These are phyloP conservation scores for Myopa testacea DNA, from an alignment of 2,888 invertebrate genomes.

Conservation along the genomic window DNA sequence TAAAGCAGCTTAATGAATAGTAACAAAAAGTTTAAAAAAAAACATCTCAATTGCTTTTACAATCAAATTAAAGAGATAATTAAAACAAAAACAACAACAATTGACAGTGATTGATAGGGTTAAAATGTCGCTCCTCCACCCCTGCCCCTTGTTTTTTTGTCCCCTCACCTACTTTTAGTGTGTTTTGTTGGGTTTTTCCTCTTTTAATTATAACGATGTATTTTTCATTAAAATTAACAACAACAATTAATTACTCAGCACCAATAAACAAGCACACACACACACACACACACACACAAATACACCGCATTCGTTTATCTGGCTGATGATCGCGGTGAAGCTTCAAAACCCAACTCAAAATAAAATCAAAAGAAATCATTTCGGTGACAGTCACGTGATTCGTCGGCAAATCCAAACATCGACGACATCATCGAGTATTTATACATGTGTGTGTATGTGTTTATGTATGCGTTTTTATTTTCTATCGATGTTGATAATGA, in stretches of 20 bases:
- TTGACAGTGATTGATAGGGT: too few species aligned
- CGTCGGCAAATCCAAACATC: neutral
- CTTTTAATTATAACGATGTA: neutral
- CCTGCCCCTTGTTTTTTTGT: too few species aligned
- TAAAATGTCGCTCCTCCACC: too few species aligned
- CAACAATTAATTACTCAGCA: neutral
- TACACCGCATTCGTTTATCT: neutral
- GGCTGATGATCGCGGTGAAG: neutral
- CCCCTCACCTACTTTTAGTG: neutral
- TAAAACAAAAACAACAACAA: too few species aligned
- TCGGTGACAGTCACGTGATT: neutral
- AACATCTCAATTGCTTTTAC: too few species aligned
- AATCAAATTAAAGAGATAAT: too few species aligned
- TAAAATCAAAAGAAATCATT: neutral
- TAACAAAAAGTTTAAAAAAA: too few species aligned
- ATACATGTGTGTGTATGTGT: neutral
- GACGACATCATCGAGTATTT: neutral
- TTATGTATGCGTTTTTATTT: neutral
- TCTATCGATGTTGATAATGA: neutral
- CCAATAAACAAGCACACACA: neutral
- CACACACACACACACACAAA: neutral
- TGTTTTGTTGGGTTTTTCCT: constrained; percentile 23
- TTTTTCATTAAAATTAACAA: neutral
- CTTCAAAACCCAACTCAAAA: neutral
- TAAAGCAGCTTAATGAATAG: neutral